phyloP scores from a whole-genome alignment of 2,797 vertebrate species.

The Danio jaintianensis region DNA sequence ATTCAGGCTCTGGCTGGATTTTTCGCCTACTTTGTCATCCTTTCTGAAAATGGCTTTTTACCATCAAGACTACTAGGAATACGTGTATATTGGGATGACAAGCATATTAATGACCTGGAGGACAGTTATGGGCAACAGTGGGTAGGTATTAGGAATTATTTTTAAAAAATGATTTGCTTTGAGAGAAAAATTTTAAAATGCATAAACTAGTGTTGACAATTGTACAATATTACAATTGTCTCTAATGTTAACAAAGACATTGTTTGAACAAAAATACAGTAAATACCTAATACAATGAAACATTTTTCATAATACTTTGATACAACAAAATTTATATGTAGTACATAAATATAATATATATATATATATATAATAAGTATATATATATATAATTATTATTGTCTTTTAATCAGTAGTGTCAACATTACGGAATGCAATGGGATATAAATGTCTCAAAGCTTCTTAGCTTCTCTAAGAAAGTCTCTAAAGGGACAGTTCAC shows the following conservation, averaged over 20 bases:
- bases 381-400: no score
- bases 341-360: no score
- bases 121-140: constrained; percentile 91
- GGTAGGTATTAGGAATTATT: constrained; percentile 75
- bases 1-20: constrained; percentile 89
- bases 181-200: neutral
- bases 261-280: neutral
- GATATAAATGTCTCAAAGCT: no score
- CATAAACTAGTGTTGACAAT: neutral
- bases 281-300: neutral
- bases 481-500: no score
- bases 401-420: no score
- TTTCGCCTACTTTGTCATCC: constrained; percentile 88
- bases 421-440: no score
- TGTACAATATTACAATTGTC: neutral
- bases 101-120: constrained; percentile 82
- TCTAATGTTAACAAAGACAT: neutral
- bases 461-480: no score
- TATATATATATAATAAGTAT: no score
- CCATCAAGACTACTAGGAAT: constrained; percentile 80
- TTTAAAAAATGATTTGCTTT: no score
- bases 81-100: constrained; percentile 84
- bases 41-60: constrained; percentile 87
- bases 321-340: no score
- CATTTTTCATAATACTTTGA: no score